Base-by-base conservation (phyloP, 1,140 invertebrate species). In the Chrysoperla carnea region DNA sequence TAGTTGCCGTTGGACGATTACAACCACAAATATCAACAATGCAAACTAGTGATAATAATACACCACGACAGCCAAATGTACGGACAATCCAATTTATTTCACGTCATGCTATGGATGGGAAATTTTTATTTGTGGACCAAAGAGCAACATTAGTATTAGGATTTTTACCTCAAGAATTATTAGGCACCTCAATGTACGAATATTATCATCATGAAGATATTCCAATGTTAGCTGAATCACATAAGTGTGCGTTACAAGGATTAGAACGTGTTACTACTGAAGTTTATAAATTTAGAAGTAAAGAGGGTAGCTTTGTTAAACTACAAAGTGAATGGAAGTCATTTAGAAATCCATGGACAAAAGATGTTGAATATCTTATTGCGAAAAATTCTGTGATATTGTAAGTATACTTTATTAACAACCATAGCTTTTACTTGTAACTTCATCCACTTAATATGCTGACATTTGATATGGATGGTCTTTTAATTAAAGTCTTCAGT, bases 111-210 rank as follows among this genome's bases (percentile, higher is more conserved):
- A 75, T 86, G 41, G 92, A 97, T 56, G 92, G 93, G 17, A 95
- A 94, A 62, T 95, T 97, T 61, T 89, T 92, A n/a, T 98, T 96
- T 68, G 89, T 96, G 14, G 94, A 97, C 63, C 84, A 88, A 59
- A 76, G 86, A 59, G 84, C 84, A 8, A 93, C 88, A 3, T 56
- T 91, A 33, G 78, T 89, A 12, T 66, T 92, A 27, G 90, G 90
- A 6, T 94, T 86, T 65, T 66, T 94, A 40, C 89, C 89, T 2
- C 91, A 95, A 66, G 90, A 95, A 66, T 61, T 95, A 15, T 62
- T 93, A 11, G 89, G 89, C 7, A 89, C 86, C 1, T 91, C 85
- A 52, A 82, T 93, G 67, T 94, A 93, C 60, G 90, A 94, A 60
- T 92, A 92, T 64, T 90, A 84, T 55, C 78, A 85, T 54, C 78